Base-by-base conservation (phyloP, 2,113 vertebrate species). In the Hepsetus odoe region DNA sequence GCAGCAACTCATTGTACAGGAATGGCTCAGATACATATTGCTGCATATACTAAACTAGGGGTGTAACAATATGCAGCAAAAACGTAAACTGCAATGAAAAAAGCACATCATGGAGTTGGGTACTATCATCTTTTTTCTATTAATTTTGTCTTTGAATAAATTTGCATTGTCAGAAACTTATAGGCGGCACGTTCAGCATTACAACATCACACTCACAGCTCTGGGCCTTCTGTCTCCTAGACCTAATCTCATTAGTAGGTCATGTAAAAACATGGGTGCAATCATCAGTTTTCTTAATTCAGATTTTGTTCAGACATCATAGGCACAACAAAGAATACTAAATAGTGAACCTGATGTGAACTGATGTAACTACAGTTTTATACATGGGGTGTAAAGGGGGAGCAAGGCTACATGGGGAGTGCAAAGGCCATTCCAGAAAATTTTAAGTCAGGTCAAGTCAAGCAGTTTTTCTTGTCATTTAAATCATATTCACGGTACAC, bases 11-110 rank as follows among this genome's bases (percentile, higher is more conserved):
- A 10, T 55, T 55, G 8, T 55, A 13, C 51, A 55, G 51, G 74
- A 84, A 72, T 68, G 38, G 40, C 56, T 72, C 16, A 5, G 33
- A 30, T 53, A 82, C 62, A 82, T 51, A 64, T 53, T 66, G 42
- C 22, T 64, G 66, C 65, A 40, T 65, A 65, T 62, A 33, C 46
- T 53, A 79, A 55, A 55, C 51, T 55, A 20, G 51, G 51, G 22
- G n/a, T 24, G 51, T 24, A 24, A 55, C n/a, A 55, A 55, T 55
- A 24, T 10, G 8, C 51, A 7, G 20, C 24, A 8, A 55, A 20
- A 55, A 20, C 22, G 11, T 55, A 24, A 22, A 24, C n/a, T 55
- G 51, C n/a, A 10, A 55, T 55, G 51, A 2, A 55, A 55, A 55
- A 24, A 2, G 51, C 11, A 22, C n/a, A 55, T n/a, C 51, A 24